Conservation (phyloP, 1,140 invertebrate genomes). For the Calliopsis andreniformis region DNA sequence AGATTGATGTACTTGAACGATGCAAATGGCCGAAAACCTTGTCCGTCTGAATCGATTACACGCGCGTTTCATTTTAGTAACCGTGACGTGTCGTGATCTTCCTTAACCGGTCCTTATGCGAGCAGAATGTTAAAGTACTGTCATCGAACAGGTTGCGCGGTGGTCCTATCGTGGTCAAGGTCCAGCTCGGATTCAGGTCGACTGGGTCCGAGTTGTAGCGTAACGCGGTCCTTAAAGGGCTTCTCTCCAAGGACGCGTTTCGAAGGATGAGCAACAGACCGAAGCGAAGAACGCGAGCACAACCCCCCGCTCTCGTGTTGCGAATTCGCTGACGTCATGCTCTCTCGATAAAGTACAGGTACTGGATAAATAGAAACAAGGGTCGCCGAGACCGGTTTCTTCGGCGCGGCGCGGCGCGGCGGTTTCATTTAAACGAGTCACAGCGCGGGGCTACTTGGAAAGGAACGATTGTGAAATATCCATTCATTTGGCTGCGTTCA, state of each 20-base stretch:
- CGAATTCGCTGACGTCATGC: constrained; percentile 18
- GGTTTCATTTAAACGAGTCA: constrained; percentile 42
- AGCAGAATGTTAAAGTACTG: constrained; percentile 26
- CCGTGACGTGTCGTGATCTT: constrained; percentile 31
- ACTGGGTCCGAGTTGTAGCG: background rate
- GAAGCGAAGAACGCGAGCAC: constrained; percentile 1
- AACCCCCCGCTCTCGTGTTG: too few species aligned
- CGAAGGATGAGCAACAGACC: constrained; percentile 49
- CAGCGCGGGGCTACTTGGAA: background rate
- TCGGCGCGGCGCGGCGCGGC: too few species aligned
- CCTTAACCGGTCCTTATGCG: constrained; percentile 41
- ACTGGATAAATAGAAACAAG: constrained; percentile 20
- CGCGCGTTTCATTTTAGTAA: too few species aligned
- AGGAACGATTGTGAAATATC: constrained; percentile 6
- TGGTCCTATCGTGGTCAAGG: constrained; percentile 70
- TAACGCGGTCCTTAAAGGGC: constrained; percentile 61
- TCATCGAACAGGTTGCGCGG: constrained; percentile 32
- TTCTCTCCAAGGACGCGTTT: constrained; percentile 50
- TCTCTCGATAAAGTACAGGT: constrained; percentile 18
- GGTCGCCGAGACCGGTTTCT: constrained; percentile 29
- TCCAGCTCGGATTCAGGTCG: constrained; percentile 56
- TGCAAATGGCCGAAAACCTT: too few species aligned
- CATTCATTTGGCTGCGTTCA: constrained; percentile 2
- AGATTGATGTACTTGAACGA: background rate
- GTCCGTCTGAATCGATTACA: too few species aligned